phyloP scores from a whole-genome alignment of 2,888 invertebrate species.

The Perizoma affinitatum region DNA sequence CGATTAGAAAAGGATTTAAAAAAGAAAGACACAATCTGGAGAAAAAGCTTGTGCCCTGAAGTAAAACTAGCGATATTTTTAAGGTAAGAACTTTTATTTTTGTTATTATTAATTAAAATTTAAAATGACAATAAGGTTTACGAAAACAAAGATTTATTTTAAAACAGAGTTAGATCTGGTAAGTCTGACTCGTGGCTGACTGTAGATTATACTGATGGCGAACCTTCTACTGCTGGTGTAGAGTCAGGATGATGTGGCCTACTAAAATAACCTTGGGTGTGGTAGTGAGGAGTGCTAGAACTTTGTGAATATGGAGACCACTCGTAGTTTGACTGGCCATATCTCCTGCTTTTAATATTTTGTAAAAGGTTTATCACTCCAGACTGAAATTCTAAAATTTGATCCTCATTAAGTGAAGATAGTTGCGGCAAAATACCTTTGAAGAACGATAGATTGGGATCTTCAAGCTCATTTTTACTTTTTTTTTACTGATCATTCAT shows the following conservation, averaged over 20 bases:
- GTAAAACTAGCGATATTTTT: constrained; percentile 29
- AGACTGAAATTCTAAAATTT: constrained; percentile 39
- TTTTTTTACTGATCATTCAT: constrained; percentile 31
- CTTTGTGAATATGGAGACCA: constrained; percentile 36
- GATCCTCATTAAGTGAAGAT: constrained; percentile 35
- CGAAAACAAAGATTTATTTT: constrained; percentile 15
- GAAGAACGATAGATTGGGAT: constrained; percentile 31
- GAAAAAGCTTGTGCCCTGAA: constrained; percentile 33
- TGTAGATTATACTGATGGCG: constrained; percentile 30
- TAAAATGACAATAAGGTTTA: constrained; percentile 21
- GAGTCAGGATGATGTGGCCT: constrained; percentile 29
- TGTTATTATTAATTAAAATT: constrained; percentile 26
- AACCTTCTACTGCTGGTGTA: constrained; percentile 26
- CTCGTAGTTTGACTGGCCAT: constrained; percentile 32
- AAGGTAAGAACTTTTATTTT: constrained; percentile 29
- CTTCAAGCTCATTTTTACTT: constrained; percentile 33
- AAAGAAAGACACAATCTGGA: constrained; percentile 33
- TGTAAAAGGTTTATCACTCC: constrained; percentile 39
- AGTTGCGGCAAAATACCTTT: constrained; percentile 36
- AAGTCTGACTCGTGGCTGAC: constrained; percentile 25
- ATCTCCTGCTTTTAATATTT: constrained; percentile 37
- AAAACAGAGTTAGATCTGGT: constrained; percentile 27
- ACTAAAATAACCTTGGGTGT: constrained; percentile 30
- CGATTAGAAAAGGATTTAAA: constrained; percentile 37
- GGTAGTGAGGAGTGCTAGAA: constrained; percentile 27